Evolutionary conservation across 2,113 vertebrate genomes (phyloP), one percentile per base, ranked within the genome.

Genomic region (Rhagologus leucostigma): DNA sequence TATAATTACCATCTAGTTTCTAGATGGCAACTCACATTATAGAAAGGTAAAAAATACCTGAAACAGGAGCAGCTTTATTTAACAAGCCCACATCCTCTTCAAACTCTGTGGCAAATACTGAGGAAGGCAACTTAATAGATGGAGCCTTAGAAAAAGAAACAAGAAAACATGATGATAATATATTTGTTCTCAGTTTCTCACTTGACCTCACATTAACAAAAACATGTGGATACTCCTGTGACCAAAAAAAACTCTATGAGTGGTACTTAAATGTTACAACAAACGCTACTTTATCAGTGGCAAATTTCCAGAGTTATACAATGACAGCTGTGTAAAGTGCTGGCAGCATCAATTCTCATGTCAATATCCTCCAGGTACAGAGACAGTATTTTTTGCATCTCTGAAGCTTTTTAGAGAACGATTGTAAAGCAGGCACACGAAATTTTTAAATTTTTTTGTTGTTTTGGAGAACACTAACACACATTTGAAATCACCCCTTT

Each of bases 21-120:
- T 63, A 85, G 35, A 73, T 4, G 8, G 35, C 30, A 89, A 76
- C 13, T 70, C 24, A 50, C 2, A 1, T 32, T 35, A 82, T 15
- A 74, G 60, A 68, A 79, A 89, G 2, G 5, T 32, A 35, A 21
- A 69, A 56, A 35, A 94, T 97, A 99, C 99, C 99, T 98, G 99
- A 99, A 96, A 99, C 89, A 6, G 99, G 99, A 93, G 99, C 99
- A 33, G 99, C 99, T 98, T 99, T 99, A 97, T 99, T 99, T 97
- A 99, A 98, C 35, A 99, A 97, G 74, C 99, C 99, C 33, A 99
- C 98, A 74, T 99, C 98, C 95, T 99, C 99, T 94, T 99, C 99
- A 97, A 99, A 99, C 92, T 99, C 99, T 6, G 99, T 99, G 47
- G 99, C 99, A 89, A 99, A 99, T 70, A 99, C 99, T 0, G 99